These are phyloP conservation scores for Morone saxatilis DNA, from an alignment of 2,113 vertebrate genomes.

Conservation along the genomic window DNA sequence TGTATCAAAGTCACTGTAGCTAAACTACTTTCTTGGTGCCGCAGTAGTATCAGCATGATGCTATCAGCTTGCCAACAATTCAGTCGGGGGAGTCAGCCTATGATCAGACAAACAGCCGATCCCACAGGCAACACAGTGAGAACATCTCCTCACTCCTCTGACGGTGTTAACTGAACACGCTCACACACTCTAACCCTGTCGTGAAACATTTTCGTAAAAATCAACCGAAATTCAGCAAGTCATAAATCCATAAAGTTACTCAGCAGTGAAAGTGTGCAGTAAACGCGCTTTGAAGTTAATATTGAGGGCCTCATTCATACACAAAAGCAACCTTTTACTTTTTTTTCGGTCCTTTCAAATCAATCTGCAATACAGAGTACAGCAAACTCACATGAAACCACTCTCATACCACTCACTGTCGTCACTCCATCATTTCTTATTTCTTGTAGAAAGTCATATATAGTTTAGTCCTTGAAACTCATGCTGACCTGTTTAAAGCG, in stretches of 20 bases:
- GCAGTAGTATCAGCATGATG: background rate
- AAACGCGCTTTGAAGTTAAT: constrained; percentile 17
- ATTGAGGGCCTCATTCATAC: constrained; percentile 1
- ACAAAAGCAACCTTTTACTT: constrained; percentile 43
- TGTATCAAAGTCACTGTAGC: background rate
- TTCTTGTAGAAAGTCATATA: background rate
- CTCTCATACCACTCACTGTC: background rate
- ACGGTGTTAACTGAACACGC: background rate
- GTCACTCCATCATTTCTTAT: background rate
- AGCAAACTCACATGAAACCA: background rate
- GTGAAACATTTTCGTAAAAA: background rate
- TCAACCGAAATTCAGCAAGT: background rate
- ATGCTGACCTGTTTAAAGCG: background rate
- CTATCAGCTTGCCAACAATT: background rate
- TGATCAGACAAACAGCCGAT: background rate
- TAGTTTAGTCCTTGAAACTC: background rate
- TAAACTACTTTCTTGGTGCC: background rate
- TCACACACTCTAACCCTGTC: background rate
- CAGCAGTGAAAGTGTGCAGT: background rate
- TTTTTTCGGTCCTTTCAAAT: constrained; percentile 15
- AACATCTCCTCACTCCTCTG: background rate
- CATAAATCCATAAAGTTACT: constrained; percentile 10
- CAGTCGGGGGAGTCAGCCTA: background rate
- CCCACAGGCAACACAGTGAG: background rate
- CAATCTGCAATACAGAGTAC: background rate